These are phyloP conservation scores for Drosophila nr. perissopoda DNA, from an alignment of 2,888 invertebrate species.

Conservation along the genomic window DNA sequence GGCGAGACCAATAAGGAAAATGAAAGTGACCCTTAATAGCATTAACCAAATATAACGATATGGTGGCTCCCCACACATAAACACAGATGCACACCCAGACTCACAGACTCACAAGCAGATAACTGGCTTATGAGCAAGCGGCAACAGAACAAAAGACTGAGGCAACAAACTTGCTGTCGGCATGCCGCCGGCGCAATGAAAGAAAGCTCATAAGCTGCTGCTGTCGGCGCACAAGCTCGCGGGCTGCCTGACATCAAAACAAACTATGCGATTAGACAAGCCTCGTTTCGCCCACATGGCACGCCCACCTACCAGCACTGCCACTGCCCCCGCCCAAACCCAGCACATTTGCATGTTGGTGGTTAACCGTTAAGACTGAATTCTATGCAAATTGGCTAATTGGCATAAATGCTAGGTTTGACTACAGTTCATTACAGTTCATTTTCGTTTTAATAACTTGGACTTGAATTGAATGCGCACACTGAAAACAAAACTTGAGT, in stretches of 20 bases:
- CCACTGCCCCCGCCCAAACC: neutral
- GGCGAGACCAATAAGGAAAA: slow-evolving; percentile 32
- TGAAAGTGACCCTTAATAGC: slow-evolving; percentile 44
- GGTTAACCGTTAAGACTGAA: slow-evolving; percentile 32
- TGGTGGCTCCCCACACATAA: slow-evolving; percentile 37
- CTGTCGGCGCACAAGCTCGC: slow-evolving; percentile 28
- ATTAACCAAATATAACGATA: slow-evolving; percentile 33
- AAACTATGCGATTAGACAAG: slow-evolving; percentile 68
- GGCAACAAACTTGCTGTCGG: slow-evolving; percentile 52
- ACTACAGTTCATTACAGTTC: slow-evolving; percentile 43
- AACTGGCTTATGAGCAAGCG: slow-evolving; percentile 43
- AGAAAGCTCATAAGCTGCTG: slow-evolving; percentile 56
- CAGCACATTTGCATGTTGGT: slow-evolving; percentile 15
- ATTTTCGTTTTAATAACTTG: slow-evolving; percentile 26
- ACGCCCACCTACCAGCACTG: slow-evolving; percentile 38
- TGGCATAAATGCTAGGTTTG: slow-evolving; percentile 42
- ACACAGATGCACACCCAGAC: slow-evolving; percentile 12
- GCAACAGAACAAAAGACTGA: slow-evolving; percentile 55
- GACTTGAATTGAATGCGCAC: slow-evolving; percentile 3
- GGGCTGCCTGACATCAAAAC: slow-evolving; percentile 54
- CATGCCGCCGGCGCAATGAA: slow-evolving; percentile 26
- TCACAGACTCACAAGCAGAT: neutral
- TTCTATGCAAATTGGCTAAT: slow-evolving; percentile 70
- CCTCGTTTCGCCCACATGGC: slow-evolving; percentile 60
- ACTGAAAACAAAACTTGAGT: neutral